Conservation (phyloP, 2,113 vertebrate genomes). For the Chascanopsetta lugubris region DNA sequence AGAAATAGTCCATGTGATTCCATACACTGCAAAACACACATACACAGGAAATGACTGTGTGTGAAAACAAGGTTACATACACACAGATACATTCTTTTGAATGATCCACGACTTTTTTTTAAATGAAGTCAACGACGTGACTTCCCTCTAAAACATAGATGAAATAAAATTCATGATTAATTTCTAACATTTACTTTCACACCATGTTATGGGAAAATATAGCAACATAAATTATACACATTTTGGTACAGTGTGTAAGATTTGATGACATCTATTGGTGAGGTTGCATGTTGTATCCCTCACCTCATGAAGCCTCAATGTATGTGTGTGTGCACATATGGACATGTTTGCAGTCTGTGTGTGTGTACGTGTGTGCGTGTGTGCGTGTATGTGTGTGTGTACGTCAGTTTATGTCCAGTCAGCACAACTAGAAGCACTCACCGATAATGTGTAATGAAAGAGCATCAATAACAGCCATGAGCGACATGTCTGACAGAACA, state of each 20-base stretch:
- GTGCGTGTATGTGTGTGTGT: slow-evolving; percentile 19
- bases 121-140: neutral
- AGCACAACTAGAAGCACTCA: slow-evolving; percentile 66
- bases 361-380: neutral
- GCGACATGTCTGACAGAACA: slow-evolving; percentile 54
- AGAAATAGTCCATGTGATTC: slow-evolving; percentile 1
- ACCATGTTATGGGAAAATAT: neutral
- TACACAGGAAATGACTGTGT: neutral
- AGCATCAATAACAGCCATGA: slow-evolving; percentile 65
- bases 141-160: neutral
- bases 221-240: neutral
- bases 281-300: too few species aligned
- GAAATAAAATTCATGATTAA: neutral
- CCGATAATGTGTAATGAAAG: slow-evolving; percentile 71
- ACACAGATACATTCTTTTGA: neutral
- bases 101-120: neutral
- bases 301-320: too few species aligned
- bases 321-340: slow-evolving; percentile 11
- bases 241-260: too few species aligned
- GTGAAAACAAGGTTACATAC: too few species aligned
- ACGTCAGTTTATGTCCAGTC: slow-evolving; percentile 53
- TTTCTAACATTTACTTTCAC: neutral
- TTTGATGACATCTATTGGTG: too few species aligned
- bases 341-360: neutral
- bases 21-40: too few species aligned